Percentiles rank a stretch among this genome's conserved stretches.
Evolutionary conservation across 1,140 invertebrate genomes (phyloP).

Genomic region (Lepidurus apus): DNA sequence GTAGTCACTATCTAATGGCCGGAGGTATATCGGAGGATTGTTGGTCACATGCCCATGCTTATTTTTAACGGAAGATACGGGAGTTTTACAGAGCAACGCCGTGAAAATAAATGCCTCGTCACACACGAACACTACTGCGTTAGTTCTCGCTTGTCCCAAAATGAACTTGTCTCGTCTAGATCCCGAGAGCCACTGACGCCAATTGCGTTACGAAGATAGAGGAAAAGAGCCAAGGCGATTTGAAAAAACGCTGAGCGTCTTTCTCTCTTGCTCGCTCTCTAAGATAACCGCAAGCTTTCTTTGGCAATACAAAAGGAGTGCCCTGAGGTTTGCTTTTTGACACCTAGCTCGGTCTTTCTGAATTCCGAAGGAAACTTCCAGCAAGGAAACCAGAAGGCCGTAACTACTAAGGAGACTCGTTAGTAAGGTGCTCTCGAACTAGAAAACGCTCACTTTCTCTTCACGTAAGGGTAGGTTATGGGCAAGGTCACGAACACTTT

Average conservation of each 20-base stretch:
- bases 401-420: not conserved
- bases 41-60: slow-evolving; percentile 16
- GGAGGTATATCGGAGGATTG: not conserved
- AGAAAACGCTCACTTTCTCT: not conserved
- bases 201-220: not conserved
- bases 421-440: not conserved
- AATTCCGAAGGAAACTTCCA: not conserved
- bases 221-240: not conserved
- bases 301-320: not conserved
- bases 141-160: not conserved
- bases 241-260: not conserved
- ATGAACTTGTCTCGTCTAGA: not conserved
- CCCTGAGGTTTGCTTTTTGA: not conserved
- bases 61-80: slow-evolving; percentile 19
- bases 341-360: not conserved
- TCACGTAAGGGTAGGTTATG: slow-evolving; percentile 9
- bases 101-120: not conserved
- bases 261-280: not conserved
- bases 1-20: not conserved
- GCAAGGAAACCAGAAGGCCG: not conserved
- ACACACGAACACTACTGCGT: not conserved
- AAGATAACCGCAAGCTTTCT: slow-evolving; percentile 5
- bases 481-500: slow-evolving; percentile 18
- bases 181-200: not conserved
- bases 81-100: not conserved